A percentile compares a stretch with the other conserved stretches of the same genome.
phyloP scores from a whole-genome alignment of 1,140 invertebrate genomes.

The Neodiprion fabricii region DNA sequence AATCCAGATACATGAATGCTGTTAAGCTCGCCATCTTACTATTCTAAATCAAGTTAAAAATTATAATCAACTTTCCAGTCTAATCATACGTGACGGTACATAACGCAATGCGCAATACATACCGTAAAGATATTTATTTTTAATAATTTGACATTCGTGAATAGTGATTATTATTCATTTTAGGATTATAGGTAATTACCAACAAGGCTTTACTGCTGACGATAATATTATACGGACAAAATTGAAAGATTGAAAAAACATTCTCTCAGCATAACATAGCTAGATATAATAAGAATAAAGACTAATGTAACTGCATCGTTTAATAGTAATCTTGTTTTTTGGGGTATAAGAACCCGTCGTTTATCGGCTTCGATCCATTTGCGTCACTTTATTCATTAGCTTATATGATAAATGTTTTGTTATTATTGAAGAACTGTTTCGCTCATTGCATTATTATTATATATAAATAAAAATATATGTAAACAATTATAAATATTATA shows the following conservation, averaged over 20 bases:
- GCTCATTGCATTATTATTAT: slow-evolving; percentile 36
- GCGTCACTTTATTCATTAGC: slow-evolving; percentile 11
- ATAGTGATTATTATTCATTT: slow-evolving; percentile 40
- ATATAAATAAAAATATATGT: slow-evolving; percentile 16
- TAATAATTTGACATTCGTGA: neutral
- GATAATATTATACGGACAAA: slow-evolving; percentile 3
- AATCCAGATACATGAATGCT: too few relatives aligned
- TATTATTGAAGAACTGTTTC: slow-evolving; percentile 41
- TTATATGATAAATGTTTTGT: slow-evolving; percentile 33
- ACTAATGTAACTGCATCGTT: neutral
- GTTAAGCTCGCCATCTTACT: neutral
- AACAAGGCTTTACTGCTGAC: neutral
- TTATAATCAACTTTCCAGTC: neutral
- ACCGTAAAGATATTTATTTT: neutral
- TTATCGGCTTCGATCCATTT: slow-evolving; percentile 27
- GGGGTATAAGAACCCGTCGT: slow-evolving; percentile 34
- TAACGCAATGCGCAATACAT: neutral
- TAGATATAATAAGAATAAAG: slow-evolving; percentile 22
- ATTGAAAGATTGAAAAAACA: neutral
- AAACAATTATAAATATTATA: slow-evolving; percentile 40
- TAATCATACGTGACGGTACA: neutral
- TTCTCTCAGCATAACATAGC: slow-evolving; percentile 20
- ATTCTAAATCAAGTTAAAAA: neutral
- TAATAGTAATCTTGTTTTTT: slow-evolving; percentile 44
- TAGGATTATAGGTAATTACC: slow-evolving; percentile 2